These are phyloP conservation scores for Nephrotoma flavescens DNA, from an alignment of 2,888 invertebrate species.

Conservation along the genomic window DNA sequence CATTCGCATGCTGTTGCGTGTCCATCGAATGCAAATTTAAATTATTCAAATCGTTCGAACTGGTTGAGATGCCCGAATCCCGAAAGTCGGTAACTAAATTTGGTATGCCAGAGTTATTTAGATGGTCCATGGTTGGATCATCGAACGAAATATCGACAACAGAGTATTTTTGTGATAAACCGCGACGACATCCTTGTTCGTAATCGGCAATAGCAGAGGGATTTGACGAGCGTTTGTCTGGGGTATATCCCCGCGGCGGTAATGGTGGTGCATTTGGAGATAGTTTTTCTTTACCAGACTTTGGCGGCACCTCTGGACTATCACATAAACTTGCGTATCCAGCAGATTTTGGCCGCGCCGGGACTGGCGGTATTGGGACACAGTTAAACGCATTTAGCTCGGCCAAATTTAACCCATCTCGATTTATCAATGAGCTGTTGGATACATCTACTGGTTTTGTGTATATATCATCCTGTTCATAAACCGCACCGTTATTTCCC, in stretches of 20 bases:
- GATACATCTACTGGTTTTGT: constrained; percentile 43
- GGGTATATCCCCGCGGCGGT: constrained; percentile 57
- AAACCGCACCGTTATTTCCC: constrained; percentile 36
- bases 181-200: constrained; percentile 29
- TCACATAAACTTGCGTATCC: constrained; percentile 34
- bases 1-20: background rate
- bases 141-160: constrained; percentile 36
- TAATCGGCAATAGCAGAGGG: constrained; percentile 29
- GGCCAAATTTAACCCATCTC: constrained; percentile 3
- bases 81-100: constrained; percentile 23
- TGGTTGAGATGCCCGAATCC: constrained; percentile 32
- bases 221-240: constrained; percentile 32
- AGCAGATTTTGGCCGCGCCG: constrained; percentile 43
- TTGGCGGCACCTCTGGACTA: constrained; percentile 36
- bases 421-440: constrained; percentile 5
- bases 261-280: constrained; percentile 55
- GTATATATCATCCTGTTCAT: constrained; percentile 52
- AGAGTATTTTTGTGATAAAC: constrained; percentile 33
- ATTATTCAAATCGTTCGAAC: constrained; percentile 24
- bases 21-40: constrained; percentile 21
- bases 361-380: constrained; percentile 40
- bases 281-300: constrained; percentile 31
- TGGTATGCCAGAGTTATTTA: constrained; percentile 13
- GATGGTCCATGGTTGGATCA: constrained; percentile 28
- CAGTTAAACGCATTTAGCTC: background rate